Conservation (phyloP, 2,113 vertebrate genomes). For the Suricata suricatta region DNA sequence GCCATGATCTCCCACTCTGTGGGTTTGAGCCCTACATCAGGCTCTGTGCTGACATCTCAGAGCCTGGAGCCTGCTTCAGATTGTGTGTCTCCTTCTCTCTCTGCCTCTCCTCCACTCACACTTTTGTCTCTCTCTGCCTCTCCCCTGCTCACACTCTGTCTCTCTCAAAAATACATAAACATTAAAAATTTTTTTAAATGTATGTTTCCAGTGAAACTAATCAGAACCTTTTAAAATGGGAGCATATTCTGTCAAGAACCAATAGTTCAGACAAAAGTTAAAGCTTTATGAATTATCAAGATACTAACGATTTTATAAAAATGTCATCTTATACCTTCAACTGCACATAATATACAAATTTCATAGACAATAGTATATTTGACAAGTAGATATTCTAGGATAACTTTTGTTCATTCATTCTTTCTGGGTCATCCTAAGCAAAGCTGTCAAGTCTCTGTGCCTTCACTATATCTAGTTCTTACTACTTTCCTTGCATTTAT, state of each 20-base stretch:
- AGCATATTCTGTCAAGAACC: not conserved
- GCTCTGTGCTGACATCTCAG: too few relatives aligned
- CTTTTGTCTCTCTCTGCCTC: too few relatives aligned
- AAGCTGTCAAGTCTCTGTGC: not conserved
- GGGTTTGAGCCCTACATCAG: too few relatives aligned
- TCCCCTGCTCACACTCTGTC: too few relatives aligned
- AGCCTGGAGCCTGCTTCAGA: too few relatives aligned
- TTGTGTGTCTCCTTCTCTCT: too few relatives aligned
- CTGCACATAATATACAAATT: not conserved
- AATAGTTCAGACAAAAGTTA: not conserved
- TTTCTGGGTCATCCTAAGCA: not conserved
- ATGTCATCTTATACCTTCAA: not conserved
- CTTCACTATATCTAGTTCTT: not conserved
- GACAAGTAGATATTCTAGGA: not conserved
- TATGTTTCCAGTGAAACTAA: not conserved
- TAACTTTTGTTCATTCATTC: not conserved
- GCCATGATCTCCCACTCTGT: too few relatives aligned
- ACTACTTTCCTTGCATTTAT: not conserved
- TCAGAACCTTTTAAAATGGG: not conserved
- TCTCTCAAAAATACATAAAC: too few relatives aligned
- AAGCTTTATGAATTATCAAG: slow-evolving; percentile 3
- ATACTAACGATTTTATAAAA: not conserved
- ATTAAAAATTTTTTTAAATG: too few relatives aligned
- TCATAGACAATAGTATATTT: not conserved
- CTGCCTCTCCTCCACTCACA: too few relatives aligned